Evolutionary conservation across 2,888 invertebrate genomes (phyloP), one percentile per base, ranked within the genome.

Genomic region (Eupithecia vulgata): DNA sequence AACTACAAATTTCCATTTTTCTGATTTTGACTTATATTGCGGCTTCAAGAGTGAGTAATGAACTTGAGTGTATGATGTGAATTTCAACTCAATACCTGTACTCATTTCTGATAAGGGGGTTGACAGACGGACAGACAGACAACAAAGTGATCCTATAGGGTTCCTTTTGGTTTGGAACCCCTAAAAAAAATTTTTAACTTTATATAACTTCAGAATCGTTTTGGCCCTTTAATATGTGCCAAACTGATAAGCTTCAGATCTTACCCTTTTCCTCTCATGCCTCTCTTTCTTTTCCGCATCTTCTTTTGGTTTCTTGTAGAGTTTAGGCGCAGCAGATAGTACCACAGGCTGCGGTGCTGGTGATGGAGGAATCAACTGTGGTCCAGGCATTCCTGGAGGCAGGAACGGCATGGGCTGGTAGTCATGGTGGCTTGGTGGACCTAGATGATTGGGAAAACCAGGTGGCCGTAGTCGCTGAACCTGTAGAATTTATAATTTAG

Each of bases 301-400:
- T 72, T 86, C 95, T 88, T 82, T 95, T 77, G 89, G 87, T 79
- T 95, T 94, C 78, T 95, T 95, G 83, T 97, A 97, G 0, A 97
- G 87, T 78, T 96, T 96, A 0, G 97, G 97, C 17, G 97, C 96
- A 21, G 96, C 96, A 17, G 96, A 96, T 0, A 97, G 91, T 0
- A 97, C 96, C 1, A 96, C 95, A 0, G 96, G 96, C 80, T 95
- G 95, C 0, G 94, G 90, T 72, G 94, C 94, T 3, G 93, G 92
- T 0, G 93, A 92, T 12, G 91, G 90, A 0, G 91, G 91, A 0
- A 88, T 83, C 21, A 91, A 81, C 82, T 91, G 93, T 1, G 92
- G 94, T 0, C 93, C 94, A 0, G 89, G 93, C 74, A 93, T 57
- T 0, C 90, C 90, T 0, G 94, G 91, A 5, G 91, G 85, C 7